Conservation (phyloP, 2,797 vertebrate genomes). For the Geotrypetes seraphini region DNA sequence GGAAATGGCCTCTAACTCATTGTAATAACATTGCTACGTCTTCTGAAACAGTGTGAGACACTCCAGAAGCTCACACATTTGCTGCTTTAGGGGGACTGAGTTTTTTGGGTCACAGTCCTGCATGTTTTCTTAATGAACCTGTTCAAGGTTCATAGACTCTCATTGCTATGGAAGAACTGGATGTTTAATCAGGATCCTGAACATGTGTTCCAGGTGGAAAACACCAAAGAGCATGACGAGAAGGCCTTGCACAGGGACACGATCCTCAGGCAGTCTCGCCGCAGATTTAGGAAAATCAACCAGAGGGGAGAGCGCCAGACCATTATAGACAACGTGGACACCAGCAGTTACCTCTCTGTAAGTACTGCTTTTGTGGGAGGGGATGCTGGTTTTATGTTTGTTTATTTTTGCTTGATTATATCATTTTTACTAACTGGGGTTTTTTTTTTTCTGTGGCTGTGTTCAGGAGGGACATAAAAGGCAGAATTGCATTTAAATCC, state of each 20-base stretch:
- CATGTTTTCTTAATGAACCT: constrained; percentile 60
- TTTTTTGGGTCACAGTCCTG: constrained; percentile 5
- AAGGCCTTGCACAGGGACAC: constrained; percentile 69
- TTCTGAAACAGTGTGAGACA: background rate
- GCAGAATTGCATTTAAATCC: too few species aligned
- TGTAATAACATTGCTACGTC: constrained; percentile 17
- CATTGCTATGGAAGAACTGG: constrained; percentile 75
- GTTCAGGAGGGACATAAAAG: too few species aligned
- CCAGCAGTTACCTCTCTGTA: constrained; percentile 60
- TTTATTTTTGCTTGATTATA: too few species aligned
- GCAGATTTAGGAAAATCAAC: constrained; percentile 79
- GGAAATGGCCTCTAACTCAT: constrained; percentile 66
- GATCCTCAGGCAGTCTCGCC: constrained; percentile 67
- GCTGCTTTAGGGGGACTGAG: constrained; percentile 3
- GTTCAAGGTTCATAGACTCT: constrained; percentile 65
- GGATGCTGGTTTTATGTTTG: too few species aligned
- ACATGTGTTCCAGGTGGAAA: constrained; percentile 86
- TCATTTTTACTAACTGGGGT: too few species aligned
- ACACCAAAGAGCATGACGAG: constrained; percentile 76
- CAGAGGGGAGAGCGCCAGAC: constrained; percentile 75
- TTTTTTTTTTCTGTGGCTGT: too few species aligned
- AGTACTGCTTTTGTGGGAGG: too few species aligned
- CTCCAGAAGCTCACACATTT: background rate
- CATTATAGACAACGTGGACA: constrained; percentile 72
- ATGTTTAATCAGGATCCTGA: constrained; percentile 76